Conservation (phyloP, 2,888 invertebrate species). For the Herminia tarsipennalis region DNA sequence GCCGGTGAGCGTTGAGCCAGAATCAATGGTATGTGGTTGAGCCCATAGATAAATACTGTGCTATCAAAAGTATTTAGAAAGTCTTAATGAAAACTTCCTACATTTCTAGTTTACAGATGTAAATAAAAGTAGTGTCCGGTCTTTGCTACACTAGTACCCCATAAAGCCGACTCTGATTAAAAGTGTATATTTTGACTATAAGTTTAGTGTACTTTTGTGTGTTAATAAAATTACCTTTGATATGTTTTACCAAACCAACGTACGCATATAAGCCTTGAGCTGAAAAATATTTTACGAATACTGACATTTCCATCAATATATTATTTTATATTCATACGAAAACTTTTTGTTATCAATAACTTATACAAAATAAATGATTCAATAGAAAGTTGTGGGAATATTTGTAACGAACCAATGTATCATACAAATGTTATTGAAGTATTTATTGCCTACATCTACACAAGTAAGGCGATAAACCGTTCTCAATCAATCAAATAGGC, state of each 20-base stretch:
- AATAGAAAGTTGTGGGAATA: conserved; percentile 1
- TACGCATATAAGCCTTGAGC: background rate
- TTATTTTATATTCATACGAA: background rate
- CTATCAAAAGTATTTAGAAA: no score
- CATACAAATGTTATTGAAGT: background rate
- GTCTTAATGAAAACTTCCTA: no score
- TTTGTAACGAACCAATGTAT: background rate
- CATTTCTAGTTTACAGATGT: no score
- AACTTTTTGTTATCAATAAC: conserved; percentile 6
- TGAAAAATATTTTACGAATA: background rate
- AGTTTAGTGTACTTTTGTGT: no score
- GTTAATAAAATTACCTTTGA: no score
- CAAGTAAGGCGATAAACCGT: conserved; percentile 1
- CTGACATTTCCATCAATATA: background rate
- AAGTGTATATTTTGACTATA: no score
- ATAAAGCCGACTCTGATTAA: no score
- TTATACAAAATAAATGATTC: conserved; percentile 3
- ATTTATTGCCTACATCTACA: background rate
- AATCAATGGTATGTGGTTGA: no score
- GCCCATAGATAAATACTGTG: no score
- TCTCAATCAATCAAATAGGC: conserved; percentile 9
- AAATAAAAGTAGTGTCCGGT: no score
- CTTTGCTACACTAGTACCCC: no score
- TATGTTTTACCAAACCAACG: background rate
- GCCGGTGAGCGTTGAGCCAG: no score